Conservation (phyloP, 2,113 vertebrate species). For the Thinocorus orbignyianus region DNA sequence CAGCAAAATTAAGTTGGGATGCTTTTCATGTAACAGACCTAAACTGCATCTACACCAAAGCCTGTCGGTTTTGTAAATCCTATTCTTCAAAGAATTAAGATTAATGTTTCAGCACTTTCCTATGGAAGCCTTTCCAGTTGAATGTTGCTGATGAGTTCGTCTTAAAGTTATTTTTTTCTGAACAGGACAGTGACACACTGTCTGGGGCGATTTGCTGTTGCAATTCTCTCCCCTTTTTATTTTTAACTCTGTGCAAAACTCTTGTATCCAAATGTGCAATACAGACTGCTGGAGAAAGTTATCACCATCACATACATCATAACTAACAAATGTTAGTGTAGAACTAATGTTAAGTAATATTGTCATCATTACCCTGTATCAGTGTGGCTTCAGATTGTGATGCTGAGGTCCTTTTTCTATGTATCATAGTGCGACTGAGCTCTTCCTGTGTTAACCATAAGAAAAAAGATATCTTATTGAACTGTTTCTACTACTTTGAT, state of each 20-base stretch:
- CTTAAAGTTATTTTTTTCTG: background rate
- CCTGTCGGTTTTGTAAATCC: background rate
- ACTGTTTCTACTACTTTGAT: background rate
- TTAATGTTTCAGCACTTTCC: background rate
- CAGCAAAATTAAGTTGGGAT: background rate
- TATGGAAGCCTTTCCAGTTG: background rate
- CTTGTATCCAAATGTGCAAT: background rate
- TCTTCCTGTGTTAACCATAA: slow-evolving; percentile 75
- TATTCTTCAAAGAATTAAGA: background rate
- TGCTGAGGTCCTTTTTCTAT: slow-evolving; percentile 15
- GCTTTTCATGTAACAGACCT: background rate
- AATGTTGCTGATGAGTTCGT: background rate
- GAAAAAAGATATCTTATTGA: background rate
- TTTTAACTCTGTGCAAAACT: background rate
- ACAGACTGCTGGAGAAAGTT: background rate
- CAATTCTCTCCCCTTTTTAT: background rate
- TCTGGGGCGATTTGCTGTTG: background rate
- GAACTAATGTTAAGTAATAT: background rate
- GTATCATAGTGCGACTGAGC: slow-evolving; percentile 57
- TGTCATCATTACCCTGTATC: slow-evolving; percentile 53
- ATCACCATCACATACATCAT: background rate
- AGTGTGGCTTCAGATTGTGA: background rate
- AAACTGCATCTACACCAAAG: background rate
- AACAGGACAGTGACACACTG: background rate
- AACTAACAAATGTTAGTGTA: background rate